Percentiles rank a stretch among this genome's conserved stretches.
phyloP scores from a whole-genome alignment of 2,113 vertebrate genomes.

The Scomber colias region DNA sequence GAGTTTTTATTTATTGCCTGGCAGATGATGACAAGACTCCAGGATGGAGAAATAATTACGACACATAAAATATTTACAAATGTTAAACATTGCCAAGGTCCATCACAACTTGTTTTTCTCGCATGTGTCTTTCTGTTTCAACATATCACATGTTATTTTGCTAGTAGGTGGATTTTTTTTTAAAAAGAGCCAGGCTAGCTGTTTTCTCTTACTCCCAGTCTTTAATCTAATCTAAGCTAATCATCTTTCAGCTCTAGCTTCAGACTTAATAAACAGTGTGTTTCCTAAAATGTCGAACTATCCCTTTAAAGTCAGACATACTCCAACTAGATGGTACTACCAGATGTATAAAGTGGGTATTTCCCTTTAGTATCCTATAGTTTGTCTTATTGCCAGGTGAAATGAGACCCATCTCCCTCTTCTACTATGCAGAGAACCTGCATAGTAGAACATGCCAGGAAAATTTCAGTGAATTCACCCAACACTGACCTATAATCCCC shows the following conservation, averaged over 20 bases:
- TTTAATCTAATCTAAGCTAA: not conserved
- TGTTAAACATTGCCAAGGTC: no score
- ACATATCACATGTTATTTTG: no score
- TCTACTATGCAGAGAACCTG: not conserved
- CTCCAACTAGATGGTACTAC: not conserved
- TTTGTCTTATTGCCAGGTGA: slow-evolving; percentile 4
- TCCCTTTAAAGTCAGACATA: not conserved
- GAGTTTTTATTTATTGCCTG: no score
- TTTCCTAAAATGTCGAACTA: not conserved
- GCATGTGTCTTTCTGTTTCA: no score
- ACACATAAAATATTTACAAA: no score
- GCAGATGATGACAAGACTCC: no score
- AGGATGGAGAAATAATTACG: no score
- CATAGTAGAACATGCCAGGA: slow-evolving; percentile 6
- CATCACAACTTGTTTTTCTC: no score
- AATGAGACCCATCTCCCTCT: slow-evolving; percentile 9
- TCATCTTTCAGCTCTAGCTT: not conserved
- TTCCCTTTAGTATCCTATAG: not conserved
- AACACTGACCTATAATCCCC: slow-evolving; percentile 37
- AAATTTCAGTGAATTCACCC: slow-evolving; percentile 7
- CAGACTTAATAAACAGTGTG: not conserved
- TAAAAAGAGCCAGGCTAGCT: no score
- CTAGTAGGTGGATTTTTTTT: no score
- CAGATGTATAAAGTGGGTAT: not conserved
- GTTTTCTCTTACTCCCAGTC: no score